Base-by-base conservation (phyloP, 2,113 vertebrate species). In the Ameiurus melas region DNA sequence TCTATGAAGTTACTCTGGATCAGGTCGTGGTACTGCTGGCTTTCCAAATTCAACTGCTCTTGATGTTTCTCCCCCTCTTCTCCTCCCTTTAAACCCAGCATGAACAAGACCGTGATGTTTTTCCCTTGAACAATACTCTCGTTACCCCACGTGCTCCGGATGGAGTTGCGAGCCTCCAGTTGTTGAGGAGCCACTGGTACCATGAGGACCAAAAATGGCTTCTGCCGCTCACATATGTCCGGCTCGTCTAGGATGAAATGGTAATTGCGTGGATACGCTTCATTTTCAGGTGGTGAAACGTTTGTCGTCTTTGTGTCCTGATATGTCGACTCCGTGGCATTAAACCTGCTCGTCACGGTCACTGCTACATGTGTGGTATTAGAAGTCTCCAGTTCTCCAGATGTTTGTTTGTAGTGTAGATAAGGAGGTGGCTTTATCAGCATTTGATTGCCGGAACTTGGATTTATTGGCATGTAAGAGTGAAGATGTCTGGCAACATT, bases 131-230 rank as follows among this genome's bases (percentile, higher is more conserved):
- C 92, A 4, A 91, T 0, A 5, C 43, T 92, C 57, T 94, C 88
- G 0, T 94, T 92, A 2, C 93, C 95, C 96, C 94, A 96, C 0
- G 97, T 97, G 20, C 87, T 89, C 4, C 96, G 93, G 85, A 97
- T 95, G 81, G 90, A 92, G 0, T 92, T 0, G 0, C 97, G 90
- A 0, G 90, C 93, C 0, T 2, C 73, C 0, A 77, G 0, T 1
- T 95, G 86, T 0, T 84, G 0, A 5, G 94, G 93, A 19, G 20
- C 89, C 12, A 96, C 95, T 0, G 95, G 94, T 57, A 60, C 92
- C 86, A 97, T 89, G 64, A 98, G 89, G 1, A 97, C 94, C 90
- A 97, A 91, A 90, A 97, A 97, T 0, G 96, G 96, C 0, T 80
- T 3, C 8, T 39, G 14, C 0, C 1, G 27, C 16, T 62, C 85